These are phyloP conservation scores for Rhinoptilus africanus DNA, from an alignment of 2,113 vertebrate genomes.

Conservation along the genomic window DNA sequence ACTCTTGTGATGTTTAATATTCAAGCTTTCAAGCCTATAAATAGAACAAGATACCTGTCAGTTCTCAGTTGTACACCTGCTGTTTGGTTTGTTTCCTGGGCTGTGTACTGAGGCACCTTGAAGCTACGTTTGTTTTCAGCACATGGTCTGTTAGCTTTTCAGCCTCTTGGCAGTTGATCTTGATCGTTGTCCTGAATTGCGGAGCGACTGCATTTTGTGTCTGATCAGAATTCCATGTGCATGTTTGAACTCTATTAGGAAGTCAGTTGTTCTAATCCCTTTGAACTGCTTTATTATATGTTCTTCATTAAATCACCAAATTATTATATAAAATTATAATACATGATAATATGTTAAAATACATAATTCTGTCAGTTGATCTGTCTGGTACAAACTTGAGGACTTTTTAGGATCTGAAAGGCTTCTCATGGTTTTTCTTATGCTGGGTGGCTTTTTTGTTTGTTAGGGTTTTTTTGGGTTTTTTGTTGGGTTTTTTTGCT, in stretches of 20 bases:
- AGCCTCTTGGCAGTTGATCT: background rate
- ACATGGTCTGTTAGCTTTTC: background rate
- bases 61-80: background rate
- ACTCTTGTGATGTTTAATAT: background rate
- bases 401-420: background rate
- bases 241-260: background rate
- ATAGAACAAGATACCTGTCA: background rate
- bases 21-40: background rate
- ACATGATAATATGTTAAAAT: background rate
- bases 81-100: background rate
- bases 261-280: background rate
- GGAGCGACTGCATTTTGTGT: background rate
- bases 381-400: background rate
- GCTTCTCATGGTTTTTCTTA: background rate
- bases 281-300: background rate
- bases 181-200: background rate
- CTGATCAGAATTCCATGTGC: background rate
- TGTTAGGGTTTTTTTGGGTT: too few species aligned
- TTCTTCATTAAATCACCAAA: background rate
- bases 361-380: background rate
- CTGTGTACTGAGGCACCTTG: background rate
- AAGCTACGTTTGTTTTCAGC: background rate
- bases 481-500: background rate
- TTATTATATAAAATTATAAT: background rate
- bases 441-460: background rate